Evolutionary conservation across 92 coral and sea anemone genomes (phyloP).

Genomic region (Phymanthus crucifer): DNA sequence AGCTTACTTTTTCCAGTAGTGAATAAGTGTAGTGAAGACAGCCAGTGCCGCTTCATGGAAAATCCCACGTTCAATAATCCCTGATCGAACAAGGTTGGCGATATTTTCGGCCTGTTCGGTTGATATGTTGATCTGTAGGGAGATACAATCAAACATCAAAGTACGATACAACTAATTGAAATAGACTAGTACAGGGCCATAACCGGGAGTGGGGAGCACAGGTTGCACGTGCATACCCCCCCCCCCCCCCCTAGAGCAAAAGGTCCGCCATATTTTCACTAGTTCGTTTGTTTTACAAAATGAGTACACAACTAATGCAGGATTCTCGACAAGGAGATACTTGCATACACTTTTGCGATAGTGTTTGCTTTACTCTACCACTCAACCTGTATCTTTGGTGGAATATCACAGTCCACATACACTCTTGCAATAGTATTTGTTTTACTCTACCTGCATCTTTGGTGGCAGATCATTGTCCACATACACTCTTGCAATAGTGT

Average conservation of each 20-base stretch:
- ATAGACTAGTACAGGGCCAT: not conserved
- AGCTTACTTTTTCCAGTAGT: slow-evolving; percentile 92
- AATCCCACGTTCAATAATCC: slow-evolving; percentile 83
- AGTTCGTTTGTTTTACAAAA: too few species aligned
- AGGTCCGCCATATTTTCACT: too few species aligned
- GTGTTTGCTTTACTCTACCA: slow-evolving; percentile 71
- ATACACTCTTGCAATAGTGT: slow-evolving; percentile 76
- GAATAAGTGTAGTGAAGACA: slow-evolving; percentile 79
- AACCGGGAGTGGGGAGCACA: too few species aligned
- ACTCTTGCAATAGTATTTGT: slow-evolving; percentile 83
- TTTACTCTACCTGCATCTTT: too few species aligned
- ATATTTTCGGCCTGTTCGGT: slow-evolving; percentile 84
- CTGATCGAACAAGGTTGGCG: slow-evolving; percentile 55
- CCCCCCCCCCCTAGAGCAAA: too few species aligned
- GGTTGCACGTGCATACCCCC: too few species aligned
- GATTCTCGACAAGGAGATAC: too few species aligned
- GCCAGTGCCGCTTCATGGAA: slow-evolving; percentile 85
- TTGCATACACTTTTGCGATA: slow-evolving; percentile 70
- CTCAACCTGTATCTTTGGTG: slow-evolving; percentile 84
- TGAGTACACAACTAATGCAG: too few species aligned
- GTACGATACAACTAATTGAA: too few species aligned
- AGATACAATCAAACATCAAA: too few species aligned
- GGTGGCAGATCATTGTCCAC: slow-evolving; percentile 92
- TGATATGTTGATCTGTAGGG: slow-evolving; percentile 71
- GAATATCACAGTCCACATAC: slow-evolving; percentile 79